phyloP scores from a whole-genome alignment of 2,113 vertebrate genomes.

The western clawed frog (Xenopus tropicalis) region DNA sequence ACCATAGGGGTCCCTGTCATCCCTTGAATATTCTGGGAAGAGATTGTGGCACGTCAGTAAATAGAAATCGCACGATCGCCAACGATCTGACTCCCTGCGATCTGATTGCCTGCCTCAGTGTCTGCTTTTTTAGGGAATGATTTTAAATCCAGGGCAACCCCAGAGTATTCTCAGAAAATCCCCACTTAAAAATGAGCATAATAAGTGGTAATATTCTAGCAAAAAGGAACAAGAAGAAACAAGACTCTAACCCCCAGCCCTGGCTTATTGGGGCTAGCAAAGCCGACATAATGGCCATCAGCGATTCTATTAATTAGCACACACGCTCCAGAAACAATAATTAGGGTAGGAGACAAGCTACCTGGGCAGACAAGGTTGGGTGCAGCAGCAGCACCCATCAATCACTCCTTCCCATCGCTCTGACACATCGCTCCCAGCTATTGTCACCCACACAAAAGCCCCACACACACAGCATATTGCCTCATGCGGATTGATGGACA shows the following conservation, averaged over 20 bases:
- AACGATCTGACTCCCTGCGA: background rate
- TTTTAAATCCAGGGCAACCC: too few species aligned
- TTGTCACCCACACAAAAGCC: conserved; percentile 9
- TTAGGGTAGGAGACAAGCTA: background rate
- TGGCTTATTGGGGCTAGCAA: too few species aligned
- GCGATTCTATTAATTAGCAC: conserved; percentile 2
- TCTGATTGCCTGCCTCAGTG: background rate
- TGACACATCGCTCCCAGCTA: conserved; percentile 23
- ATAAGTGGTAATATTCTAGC: too few species aligned
- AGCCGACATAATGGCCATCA: background rate
- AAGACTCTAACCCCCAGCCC: too few species aligned
- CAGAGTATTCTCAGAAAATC: too few species aligned
- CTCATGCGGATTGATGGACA: background rate
- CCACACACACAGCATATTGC: background rate
- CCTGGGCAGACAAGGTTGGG: background rate
- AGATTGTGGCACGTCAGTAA: background rate
- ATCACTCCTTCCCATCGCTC: conserved; percentile 14
- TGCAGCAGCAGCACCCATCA: background rate
- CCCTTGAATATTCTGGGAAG: conserved; percentile 92
- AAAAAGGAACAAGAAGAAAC: too few species aligned
- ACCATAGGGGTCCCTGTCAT: conserved; percentile 99
- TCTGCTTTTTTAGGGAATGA: background rate
- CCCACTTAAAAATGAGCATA: too few species aligned
- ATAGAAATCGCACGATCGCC: background rate
- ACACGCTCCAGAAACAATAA: conserved; percentile 3